Conservation (phyloP, 1,140 invertebrate species). For the Neodiprion virginianus region DNA sequence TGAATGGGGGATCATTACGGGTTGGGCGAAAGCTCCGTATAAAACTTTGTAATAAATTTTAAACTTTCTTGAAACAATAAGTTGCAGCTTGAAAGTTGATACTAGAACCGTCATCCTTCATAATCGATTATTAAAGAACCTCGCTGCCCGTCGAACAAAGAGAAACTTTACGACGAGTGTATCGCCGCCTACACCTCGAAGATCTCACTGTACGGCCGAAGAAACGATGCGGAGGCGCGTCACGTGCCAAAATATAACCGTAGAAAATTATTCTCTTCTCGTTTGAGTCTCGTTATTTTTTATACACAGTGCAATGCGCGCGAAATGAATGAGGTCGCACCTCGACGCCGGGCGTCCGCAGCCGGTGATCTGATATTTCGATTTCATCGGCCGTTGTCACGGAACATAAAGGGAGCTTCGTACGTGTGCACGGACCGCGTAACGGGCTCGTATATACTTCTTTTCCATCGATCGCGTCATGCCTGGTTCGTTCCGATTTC, state of each 20-base stretch:
- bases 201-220: too few relatives aligned
- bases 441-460: too few relatives aligned
- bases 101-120: conserved; percentile 47
- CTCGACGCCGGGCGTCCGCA: too few relatives aligned
- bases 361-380: too few relatives aligned
- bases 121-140: conserved; percentile 58
- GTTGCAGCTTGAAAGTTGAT: conserved; percentile 37
- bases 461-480: not conserved
- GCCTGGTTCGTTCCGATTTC: not conserved
- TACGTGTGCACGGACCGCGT: too few relatives aligned
- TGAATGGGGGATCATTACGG: conserved; percentile 50
- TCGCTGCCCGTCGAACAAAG: conserved; percentile 33
- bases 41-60: conserved; percentile 50
- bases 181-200: not conserved
- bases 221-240: not conserved
- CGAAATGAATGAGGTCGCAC: not conserved
- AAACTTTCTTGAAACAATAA: conserved; percentile 51
- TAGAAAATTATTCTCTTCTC: not conserved
- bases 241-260: not conserved
- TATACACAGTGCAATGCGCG: not conserved
- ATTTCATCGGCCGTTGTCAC: too few relatives aligned
- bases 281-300: not conserved
- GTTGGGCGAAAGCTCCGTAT: conserved; percentile 23
- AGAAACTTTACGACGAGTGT: not conserved
- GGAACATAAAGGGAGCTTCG: too few relatives aligned